Conservation (phyloP, 1,140 invertebrate species). For the Brachionus plicatilis region DNA sequence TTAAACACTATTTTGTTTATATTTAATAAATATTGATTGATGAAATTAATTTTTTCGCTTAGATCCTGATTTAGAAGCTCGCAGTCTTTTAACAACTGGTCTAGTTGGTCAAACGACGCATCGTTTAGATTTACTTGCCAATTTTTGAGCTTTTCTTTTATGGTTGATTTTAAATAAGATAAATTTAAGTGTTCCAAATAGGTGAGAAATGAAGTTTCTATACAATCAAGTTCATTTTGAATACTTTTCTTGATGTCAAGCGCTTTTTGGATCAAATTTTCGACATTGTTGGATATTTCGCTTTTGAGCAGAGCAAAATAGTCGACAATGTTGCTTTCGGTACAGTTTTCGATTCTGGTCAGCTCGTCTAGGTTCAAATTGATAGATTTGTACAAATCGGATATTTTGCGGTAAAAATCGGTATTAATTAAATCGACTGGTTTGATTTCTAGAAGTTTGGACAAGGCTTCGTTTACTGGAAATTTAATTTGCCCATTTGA, state of each 20-base stretch:
- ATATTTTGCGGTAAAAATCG: neutral
- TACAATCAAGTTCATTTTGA: neutral
- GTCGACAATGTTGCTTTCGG: neutral
- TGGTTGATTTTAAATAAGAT: neutral
- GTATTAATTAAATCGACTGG: slow-evolving; percentile 4
- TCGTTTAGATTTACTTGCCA: neutral
- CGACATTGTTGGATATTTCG: slow-evolving; percentile 13
- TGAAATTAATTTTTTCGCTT: neutral
- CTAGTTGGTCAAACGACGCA: neutral
- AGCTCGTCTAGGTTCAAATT: neutral
- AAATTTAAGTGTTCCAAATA: neutral
- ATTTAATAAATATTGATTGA: neutral
- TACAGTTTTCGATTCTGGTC: neutral
- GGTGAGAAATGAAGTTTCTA: neutral
- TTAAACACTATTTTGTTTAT: slow-evolving; percentile 5
- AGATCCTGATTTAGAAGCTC: neutral
- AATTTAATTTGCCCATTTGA: neutral
- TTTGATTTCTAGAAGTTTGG: neutral
- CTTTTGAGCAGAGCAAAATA: neutral
- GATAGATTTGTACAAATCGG: neutral
- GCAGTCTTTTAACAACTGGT: neutral
- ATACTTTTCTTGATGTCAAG: neutral
- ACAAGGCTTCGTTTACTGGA: neutral
- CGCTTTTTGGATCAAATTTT: neutral
- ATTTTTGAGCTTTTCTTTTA: neutral